phyloP scores from a whole-genome alignment of 2,113 vertebrate genomes.

The Arenaria interpres region DNA sequence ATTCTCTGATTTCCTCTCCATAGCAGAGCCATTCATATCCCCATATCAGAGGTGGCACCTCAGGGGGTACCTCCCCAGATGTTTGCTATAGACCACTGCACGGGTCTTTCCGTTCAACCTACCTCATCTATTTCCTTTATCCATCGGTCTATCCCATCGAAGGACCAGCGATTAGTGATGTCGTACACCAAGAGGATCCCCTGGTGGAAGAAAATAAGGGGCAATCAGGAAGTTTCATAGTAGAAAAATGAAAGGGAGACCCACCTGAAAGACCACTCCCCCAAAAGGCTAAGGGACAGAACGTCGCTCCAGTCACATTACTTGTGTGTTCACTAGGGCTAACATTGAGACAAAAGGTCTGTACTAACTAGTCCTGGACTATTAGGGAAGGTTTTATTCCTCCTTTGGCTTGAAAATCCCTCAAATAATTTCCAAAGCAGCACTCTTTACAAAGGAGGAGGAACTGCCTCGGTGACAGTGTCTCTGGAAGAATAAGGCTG shows the following conservation, averaged over 20 bases:
- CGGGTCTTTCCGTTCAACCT: neutral
- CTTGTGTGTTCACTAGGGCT: neutral
- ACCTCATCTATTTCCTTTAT: conserved; percentile 99
- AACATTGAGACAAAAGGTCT: neutral
- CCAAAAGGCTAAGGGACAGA: neutral
- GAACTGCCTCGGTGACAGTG: neutral
- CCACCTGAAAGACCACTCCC: neutral
- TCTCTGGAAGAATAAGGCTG: neutral
- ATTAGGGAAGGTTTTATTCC: neutral
- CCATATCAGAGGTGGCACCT: neutral
- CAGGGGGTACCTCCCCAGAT: neutral
- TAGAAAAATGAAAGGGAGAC: neutral
- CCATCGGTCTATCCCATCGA: conserved; percentile 97
- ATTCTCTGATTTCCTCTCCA: neutral
- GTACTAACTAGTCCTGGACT: neutral
- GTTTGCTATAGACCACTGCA: neutral
- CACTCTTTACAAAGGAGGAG: neutral
- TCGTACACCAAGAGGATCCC: conserved; percentile 98
- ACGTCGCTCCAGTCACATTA: neutral
- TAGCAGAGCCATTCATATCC: neutral
- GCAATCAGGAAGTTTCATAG: neutral
- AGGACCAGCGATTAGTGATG: conserved; percentile 98
- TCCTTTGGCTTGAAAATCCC: neutral
- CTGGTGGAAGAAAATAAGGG: conserved; percentile 68
- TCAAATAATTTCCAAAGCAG: neutral